Base-by-base conservation (phyloP, 2,888 invertebrate species). In the Parascotia fuliginaria region DNA sequence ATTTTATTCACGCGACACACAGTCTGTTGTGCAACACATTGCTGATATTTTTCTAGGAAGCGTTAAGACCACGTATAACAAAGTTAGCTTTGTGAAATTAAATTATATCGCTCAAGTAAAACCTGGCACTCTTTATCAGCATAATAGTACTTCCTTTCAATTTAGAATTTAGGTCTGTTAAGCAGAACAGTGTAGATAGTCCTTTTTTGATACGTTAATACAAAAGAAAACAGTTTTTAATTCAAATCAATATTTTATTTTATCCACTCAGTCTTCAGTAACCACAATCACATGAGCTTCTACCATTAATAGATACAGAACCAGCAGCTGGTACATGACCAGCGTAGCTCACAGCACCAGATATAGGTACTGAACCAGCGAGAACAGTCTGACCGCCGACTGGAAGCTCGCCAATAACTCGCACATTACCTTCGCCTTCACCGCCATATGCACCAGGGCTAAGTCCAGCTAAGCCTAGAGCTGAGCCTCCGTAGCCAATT, bases 401-500 rank as follows among this genome's bases (percentile, higher is more conserved):
- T 11, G 55, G 51, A 19, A 56, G 44, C 43, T 76, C 63, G 3
- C 80, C 79, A 24, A 50, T 54, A 0, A 79, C 75, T 1, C 62
- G 55, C 19, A 80, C 46, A 7, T 68, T 59, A 0, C 80, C 81
- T 40, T 75, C 73, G 0, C 77, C 77, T 15, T 36, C 24, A 13
- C 46, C 42, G 9, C 51, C 51, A n/a, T 38, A 50, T 5, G 42
- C 52, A n/a, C 14, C 9, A 9, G 7, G 24, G 3, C 24, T 5
- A 3, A n/a, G n/a, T n/a, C n/a, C n/a, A n/a, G n/a, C n/a, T n/a
- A n/a, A n/a, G n/a, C n/a, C n/a, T n/a, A n/a, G n/a, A n/a, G 19
- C 2, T 19, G 19, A 19, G 2, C 3, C 19, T 19, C 19, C 19
- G 5, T 19, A 3, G 19, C 3, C 19, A 19, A 19, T 2, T 2